Evolutionary conservation across 2,888 invertebrate species (phyloP).

Genomic region (Andrena fulva): DNA sequence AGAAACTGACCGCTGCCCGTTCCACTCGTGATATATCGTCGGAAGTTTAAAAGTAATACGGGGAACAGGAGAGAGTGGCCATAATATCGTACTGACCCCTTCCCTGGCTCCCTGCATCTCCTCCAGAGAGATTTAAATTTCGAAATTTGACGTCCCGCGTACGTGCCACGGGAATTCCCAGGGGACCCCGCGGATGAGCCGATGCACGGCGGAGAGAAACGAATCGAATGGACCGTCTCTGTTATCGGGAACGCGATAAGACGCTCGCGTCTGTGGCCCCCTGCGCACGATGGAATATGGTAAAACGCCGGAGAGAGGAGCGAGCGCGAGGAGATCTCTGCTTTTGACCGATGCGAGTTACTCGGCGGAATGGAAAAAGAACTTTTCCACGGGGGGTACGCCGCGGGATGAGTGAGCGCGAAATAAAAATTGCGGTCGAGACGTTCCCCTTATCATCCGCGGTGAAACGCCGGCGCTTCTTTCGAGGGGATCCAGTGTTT

Average conservation of each 20-base stretch:
- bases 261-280: constrained; percentile 31
- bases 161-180: constrained; percentile 55
- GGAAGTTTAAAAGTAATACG: constrained; percentile 83
- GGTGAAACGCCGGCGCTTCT: background rate
- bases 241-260: constrained; percentile 68
- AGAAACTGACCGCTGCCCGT: constrained; percentile 82
- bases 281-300: constrained; percentile 42
- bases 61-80: constrained; percentile 46
- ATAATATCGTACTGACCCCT: constrained; percentile 47
- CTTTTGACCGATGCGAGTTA: constrained; percentile 48
- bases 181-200: constrained; percentile 30
- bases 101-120: constrained; percentile 28
- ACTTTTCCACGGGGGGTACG: constrained; percentile 14
- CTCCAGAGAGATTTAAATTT: constrained; percentile 81
- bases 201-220: constrained; percentile 28
- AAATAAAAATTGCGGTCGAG: constrained; percentile 24
- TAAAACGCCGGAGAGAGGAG: constrained; percentile 55
- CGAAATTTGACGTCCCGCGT: constrained; percentile 70
- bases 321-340: constrained; percentile 32
- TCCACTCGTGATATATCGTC: constrained; percentile 79
- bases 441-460: constrained; percentile 11
- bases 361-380: constrained; percentile 18
- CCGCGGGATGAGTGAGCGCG: background rate
- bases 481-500: background rate
- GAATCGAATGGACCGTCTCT: constrained; percentile 35